phyloP scores from a whole-genome alignment of 2,113 vertebrate species.

The Neodon shergylaensis region DNA sequence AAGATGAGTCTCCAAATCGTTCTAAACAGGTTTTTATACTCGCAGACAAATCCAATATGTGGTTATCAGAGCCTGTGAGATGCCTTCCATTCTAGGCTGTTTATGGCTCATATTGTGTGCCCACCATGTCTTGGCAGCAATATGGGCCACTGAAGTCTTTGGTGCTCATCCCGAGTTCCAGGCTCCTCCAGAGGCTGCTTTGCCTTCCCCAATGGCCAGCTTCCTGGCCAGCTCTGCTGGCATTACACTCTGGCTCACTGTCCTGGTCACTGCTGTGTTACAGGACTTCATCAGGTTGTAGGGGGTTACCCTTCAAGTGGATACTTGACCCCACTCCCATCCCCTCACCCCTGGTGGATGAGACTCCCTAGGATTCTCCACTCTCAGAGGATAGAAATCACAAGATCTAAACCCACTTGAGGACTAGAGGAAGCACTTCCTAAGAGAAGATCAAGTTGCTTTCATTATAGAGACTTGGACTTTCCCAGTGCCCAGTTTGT shows the following conservation, averaged over 20 bases:
- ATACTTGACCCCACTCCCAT: neutral
- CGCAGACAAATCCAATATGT: neutral
- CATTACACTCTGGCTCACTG: neutral
- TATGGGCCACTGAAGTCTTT: neutral
- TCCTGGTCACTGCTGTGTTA: rapidly evolving
- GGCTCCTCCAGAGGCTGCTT: neutral
- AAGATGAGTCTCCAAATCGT: neutral
- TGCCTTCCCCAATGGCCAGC: neutral
- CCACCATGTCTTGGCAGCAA: neutral
- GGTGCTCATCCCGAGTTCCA: neutral
- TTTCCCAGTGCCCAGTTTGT: neutral
- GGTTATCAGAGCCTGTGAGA: neutral
- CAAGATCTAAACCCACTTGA: neutral
- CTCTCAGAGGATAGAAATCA: neutral
- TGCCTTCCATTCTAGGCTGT: neutral
- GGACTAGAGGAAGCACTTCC: neutral
- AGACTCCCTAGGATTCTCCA: neutral
- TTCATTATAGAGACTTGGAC: neutral
- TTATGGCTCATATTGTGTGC: neutral
- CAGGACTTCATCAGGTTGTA: neutral
- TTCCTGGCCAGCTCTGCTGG: neutral
- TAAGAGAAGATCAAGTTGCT: neutral
- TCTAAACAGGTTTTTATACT: neutral
- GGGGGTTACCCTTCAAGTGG: neutral
- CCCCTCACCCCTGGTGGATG: neutral